These are phyloP conservation scores for Rhopalosiphum nymphaeae DNA, from an alignment of 2,888 invertebrate species.

Conservation along the genomic window DNA sequence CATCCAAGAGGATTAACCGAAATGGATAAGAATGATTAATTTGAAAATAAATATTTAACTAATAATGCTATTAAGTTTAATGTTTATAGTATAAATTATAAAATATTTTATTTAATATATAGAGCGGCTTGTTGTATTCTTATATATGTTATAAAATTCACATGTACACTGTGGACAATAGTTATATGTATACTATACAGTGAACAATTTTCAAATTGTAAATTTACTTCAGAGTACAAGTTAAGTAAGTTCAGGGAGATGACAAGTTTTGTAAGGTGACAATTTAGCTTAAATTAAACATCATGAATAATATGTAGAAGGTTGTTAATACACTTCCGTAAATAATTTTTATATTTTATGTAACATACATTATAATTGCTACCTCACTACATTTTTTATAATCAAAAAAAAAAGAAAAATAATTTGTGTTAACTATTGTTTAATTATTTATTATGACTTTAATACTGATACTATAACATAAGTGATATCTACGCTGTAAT, in stretches of 20 bases:
- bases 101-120: too few relatives aligned
- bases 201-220: background rate
- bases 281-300: too few relatives aligned
- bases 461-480: background rate
- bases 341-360: background rate
- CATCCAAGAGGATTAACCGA: background rate
- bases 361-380: background rate
- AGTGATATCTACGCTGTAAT: background rate
- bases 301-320: too few relatives aligned
- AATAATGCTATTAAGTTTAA: too few relatives aligned
- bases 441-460: background rate
- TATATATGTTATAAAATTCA: background rate
- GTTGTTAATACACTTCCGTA: too few relatives aligned
- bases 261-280: too few relatives aligned
- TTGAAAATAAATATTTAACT: too few relatives aligned
- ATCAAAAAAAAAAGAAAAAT: background rate
- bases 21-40: background rate
- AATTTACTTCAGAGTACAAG: background rate
- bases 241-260: too few relatives aligned
- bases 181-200: background rate
- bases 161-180: background rate
- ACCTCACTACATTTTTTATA: background rate
- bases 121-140: background rate
- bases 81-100: background rate
- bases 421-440: background rate